Evolutionary conservation across 53 echinoderm and acorn worm species (phyloP).

Genomic region (Zoroaster sp.): DNA sequence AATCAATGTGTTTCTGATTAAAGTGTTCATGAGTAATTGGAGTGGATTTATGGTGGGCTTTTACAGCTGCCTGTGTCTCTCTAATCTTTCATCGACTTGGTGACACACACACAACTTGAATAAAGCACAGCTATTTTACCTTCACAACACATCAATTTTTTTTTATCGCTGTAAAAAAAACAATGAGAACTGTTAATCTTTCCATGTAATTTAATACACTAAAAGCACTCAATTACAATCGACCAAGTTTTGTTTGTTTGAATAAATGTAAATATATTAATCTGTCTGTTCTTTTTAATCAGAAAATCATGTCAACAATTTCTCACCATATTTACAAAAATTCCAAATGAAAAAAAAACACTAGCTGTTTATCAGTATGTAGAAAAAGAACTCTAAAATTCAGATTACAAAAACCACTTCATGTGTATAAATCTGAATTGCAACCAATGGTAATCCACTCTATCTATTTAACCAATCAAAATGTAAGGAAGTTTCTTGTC

Average conservation of each 20-base stretch:
- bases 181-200: background rate
- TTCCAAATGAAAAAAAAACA: no score
- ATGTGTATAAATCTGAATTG: no score
- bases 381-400: no score
- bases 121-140: background rate
- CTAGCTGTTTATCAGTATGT: no score
- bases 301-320: background rate
- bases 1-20: slow-evolving; percentile 16
- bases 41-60: slow-evolving; percentile 25
- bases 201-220: background rate
- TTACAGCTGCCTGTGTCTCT: background rate
- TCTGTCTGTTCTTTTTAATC: no score
- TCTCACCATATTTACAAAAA: background rate
- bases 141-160: background rate
- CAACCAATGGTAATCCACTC: background rate
- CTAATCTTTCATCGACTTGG: slow-evolving; percentile 27
- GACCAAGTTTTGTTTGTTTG: no score
- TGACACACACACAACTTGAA: slow-evolving; percentile 1
- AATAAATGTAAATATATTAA: no score
- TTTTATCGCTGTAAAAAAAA: background rate
- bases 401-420: no score
- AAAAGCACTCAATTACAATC: no score
- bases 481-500: background rate
- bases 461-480: background rate
- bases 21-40: slow-evolving; percentile 27